Evolutionary conservation across 2,797 vertebrate species (phyloP).

Genomic region (Catharus ustulatus): DNA sequence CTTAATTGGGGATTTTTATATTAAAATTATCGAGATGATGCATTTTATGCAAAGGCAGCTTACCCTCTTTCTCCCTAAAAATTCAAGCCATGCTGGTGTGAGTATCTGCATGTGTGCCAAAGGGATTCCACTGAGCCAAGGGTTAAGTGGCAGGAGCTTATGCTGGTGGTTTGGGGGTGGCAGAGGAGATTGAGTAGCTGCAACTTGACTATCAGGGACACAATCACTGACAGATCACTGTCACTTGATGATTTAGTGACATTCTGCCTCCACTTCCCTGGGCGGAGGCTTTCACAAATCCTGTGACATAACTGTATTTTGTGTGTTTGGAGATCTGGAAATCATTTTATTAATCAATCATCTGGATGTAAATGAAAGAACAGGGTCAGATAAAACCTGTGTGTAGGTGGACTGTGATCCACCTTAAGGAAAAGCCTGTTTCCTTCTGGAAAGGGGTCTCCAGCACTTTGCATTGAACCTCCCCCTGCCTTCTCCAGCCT

Average conservation of each 20-base stretch:
- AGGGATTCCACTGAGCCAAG: background rate
- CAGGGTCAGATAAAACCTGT: background rate
- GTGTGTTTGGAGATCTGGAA: background rate
- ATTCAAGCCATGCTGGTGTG: background rate
- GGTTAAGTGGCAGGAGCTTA: background rate
- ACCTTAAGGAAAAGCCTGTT: background rate
- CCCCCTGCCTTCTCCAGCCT: background rate
- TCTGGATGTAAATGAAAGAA: background rate
- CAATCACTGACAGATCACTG: background rate
- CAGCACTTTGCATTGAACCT: background rate
- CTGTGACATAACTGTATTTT: background rate
- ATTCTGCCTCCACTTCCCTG: background rate
- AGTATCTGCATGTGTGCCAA: background rate
- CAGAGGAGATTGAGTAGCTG: background rate
- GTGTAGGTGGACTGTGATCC: background rate
- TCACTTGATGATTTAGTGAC: background rate
- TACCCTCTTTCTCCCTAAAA: background rate
- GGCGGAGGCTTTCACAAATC: rapidly evolving
- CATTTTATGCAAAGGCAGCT: background rate
- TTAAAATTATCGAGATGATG: background rate
- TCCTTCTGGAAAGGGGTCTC: background rate
- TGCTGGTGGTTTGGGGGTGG: background rate
- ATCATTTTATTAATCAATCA: background rate
- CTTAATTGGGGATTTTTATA: background rate
- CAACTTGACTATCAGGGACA: rapidly evolving